phyloP scores from a whole-genome alignment of 2,113 vertebrate species.

The Bubo scandiacus region DNA sequence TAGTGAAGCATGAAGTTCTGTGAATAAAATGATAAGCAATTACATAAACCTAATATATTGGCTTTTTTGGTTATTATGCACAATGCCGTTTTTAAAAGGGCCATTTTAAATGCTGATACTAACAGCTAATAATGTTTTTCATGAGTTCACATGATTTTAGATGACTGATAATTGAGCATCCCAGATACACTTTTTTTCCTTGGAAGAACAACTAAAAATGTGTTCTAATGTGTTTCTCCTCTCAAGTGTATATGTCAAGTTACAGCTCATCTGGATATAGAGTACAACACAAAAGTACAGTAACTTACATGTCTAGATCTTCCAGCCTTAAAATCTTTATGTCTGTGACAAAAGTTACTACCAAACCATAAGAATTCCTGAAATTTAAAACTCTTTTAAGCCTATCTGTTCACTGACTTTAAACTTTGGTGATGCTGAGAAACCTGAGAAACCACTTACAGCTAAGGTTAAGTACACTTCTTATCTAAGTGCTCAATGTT shows the following conservation, averaged over 20 bases:
- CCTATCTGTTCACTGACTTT: not conserved
- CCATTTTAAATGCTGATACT: not conserved
- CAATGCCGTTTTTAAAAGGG: not conserved
- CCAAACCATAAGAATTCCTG: not conserved
- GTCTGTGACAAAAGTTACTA: not conserved
- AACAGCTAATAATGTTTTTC: not conserved
- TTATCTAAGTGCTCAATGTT: not conserved
- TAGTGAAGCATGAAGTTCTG: not conserved
- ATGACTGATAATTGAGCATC: not conserved
- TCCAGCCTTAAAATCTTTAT: not conserved
- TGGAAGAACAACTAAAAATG: not conserved
- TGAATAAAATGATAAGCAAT: not conserved
- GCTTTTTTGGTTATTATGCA: not conserved
- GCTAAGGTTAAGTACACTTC: not conserved
- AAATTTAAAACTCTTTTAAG: not conserved
- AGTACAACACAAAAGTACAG: not conserved
- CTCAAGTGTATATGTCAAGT: not conserved
- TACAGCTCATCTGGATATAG: not conserved
- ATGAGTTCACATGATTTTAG: not conserved
- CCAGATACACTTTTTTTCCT: not conserved
- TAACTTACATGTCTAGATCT: not conserved
- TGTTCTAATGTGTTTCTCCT: not conserved
- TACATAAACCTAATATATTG: not conserved
- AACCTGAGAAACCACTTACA: not conserved
- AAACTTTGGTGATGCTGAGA: not conserved